phyloP scores from a whole-genome alignment of 2,797 vertebrate genomes.

The Tenualosa ilisha region DNA sequence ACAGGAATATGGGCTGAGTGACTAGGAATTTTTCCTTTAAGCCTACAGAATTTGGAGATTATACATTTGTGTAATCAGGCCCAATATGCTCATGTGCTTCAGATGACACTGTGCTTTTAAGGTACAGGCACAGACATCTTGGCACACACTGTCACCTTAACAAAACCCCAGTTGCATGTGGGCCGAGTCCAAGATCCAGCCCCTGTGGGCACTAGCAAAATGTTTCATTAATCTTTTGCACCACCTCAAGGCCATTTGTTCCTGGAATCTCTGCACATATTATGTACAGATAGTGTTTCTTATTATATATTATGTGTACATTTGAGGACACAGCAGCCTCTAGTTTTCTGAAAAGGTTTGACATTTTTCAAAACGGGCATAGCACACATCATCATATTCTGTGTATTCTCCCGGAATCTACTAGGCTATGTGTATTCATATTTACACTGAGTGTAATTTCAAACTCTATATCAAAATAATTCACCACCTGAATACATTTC shows the following conservation, averaged over 20 bases:
- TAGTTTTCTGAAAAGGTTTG: background rate
- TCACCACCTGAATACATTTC: conserved; percentile 26
- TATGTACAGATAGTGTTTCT: background rate
- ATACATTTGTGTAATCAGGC: no score
- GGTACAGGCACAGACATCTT: no score
- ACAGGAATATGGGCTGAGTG: no score
- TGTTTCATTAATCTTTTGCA: conserved; percentile 12
- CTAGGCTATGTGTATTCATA: background rate
- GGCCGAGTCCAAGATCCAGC: conserved; percentile 21
- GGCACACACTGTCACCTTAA: background rate
- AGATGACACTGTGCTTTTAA: no score
- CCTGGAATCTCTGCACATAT: background rate
- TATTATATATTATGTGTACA: background rate
- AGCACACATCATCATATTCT: background rate
- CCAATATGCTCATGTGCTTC: no score
- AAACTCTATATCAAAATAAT: background rate
- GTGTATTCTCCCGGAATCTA: background rate
- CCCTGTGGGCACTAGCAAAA: conserved; percentile 21
- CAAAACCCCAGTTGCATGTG: background rate
- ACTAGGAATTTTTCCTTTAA: no score
- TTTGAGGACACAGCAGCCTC: background rate
- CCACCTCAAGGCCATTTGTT: conserved; percentile 8
- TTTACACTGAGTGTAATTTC: no score
- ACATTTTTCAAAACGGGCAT: background rate
- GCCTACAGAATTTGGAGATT: no score